A percentile compares a stretch with the other conserved stretches of the same genome.
Evolutionary conservation across 1,140 invertebrate species (phyloP).

Genomic region (Drosophila lowei): DNA sequence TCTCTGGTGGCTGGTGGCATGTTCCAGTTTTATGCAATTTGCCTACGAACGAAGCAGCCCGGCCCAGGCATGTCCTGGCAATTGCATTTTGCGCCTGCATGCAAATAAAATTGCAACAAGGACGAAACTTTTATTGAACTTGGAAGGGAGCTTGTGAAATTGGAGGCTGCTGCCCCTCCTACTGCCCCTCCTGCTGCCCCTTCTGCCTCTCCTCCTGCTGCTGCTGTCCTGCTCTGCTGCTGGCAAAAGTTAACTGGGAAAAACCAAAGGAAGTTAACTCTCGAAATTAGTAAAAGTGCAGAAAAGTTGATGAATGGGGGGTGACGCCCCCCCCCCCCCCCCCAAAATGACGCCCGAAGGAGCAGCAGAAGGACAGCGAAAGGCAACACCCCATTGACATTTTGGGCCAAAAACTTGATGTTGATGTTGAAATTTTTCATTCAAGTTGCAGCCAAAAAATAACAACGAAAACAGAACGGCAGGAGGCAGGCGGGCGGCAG

Average conservation of each 20-base stretch:
- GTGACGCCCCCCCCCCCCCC: too few species aligned
- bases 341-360: slow-evolving; percentile 58
- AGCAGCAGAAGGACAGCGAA: slow-evolving; percentile 18
- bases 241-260: slow-evolving; percentile 79
- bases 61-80: slow-evolving; percentile 46
- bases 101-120: slow-evolving; percentile 76
- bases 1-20: slow-evolving; percentile 9
- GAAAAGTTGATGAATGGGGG: slow-evolving; percentile 82
- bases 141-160: slow-evolving; percentile 58
- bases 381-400: slow-evolving; percentile 70
- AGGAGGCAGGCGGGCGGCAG: background rate
- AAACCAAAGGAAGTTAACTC: slow-evolving; percentile 83
- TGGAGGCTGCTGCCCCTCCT: slow-evolving; percentile 10
- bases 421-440: slow-evolving; percentile 82
- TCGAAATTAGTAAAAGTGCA: slow-evolving; percentile 82
- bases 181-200: background rate
- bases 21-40: slow-evolving; percentile 44
- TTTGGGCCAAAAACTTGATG: slow-evolving; percentile 79
- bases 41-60: slow-evolving; percentile 37
- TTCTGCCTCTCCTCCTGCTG: slow-evolving; percentile 17
- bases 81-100: slow-evolving; percentile 75
- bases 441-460: slow-evolving; percentile 73
- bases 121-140: slow-evolving; percentile 81
- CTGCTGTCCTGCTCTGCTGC: slow-evolving; percentile 50
- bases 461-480: slow-evolving; percentile 65